A percentile compares a stretch with the other conserved stretches of the same genome.
Evolutionary conservation across 2,797 vertebrate species (phyloP).

Genomic region (Melopsittacus undulatus): DNA sequence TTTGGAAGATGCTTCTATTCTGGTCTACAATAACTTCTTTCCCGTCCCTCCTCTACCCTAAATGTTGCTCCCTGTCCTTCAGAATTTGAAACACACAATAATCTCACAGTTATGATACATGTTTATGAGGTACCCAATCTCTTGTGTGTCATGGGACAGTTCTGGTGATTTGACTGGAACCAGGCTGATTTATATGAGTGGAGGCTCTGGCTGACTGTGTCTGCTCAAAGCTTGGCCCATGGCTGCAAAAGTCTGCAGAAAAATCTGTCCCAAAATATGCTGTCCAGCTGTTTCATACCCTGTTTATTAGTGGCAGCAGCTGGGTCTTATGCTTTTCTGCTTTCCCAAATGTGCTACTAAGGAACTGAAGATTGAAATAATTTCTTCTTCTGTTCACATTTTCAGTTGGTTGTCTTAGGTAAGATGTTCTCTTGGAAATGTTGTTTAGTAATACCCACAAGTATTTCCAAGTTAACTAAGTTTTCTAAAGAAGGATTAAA

Average conservation of each 20-base stretch:
- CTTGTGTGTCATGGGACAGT: neutral
- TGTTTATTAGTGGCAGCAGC: neutral
- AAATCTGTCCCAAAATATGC: neutral
- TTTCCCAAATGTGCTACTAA: neutral
- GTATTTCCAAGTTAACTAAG: constrained; percentile 37
- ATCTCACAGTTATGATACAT: neutral
- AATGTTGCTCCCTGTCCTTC: neutral
- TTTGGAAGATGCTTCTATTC: neutral
- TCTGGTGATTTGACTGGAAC: neutral
- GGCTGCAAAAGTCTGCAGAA: neutral
- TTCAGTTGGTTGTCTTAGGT: constrained; percentile 15
- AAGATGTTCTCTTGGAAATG: constrained; percentile 7
- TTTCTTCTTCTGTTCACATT: neutral
- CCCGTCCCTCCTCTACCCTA: fast-evolving
- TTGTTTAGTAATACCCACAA: constrained; percentile 2
- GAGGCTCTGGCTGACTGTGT: neutral
- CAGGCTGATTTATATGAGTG: neutral
- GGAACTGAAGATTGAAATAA: neutral
- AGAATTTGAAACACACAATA: neutral
- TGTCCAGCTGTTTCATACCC: neutral
- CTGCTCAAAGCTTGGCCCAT: neutral
- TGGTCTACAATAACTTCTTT: neutral
- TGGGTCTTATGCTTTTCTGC: neutral
- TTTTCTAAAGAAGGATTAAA: constrained; percentile 24
- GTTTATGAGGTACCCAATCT: neutral